Conservation (phyloP, 2,113 vertebrate genomes). For the Chaenocephalus aceratus region DNA sequence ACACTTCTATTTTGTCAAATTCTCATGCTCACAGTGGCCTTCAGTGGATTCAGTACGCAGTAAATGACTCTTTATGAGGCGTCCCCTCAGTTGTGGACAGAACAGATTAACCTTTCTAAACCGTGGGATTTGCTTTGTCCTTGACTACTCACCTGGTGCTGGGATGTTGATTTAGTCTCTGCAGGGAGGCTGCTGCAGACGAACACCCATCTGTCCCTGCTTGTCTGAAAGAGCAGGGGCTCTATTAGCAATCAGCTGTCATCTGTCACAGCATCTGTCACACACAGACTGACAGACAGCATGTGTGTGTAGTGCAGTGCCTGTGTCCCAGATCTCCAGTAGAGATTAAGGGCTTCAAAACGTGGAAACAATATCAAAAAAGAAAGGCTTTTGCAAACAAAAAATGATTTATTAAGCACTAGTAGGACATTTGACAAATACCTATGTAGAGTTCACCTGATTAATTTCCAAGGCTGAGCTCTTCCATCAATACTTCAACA, state of each 20-base stretch:
- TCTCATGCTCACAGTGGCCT: background rate
- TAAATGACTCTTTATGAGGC: background rate
- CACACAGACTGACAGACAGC: slow-evolving; percentile 8
- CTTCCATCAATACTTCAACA: background rate
- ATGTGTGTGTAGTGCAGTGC: background rate
- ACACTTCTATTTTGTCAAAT: background rate
- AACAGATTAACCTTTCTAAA: background rate
- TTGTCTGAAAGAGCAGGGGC: slow-evolving; percentile 31
- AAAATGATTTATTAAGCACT: background rate
- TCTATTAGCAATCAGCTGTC: slow-evolving; percentile 48
- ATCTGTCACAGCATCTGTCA: slow-evolving; percentile 51
- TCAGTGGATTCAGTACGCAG: background rate
- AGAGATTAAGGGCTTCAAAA: background rate
- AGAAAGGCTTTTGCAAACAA: background rate
- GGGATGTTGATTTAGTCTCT: background rate
- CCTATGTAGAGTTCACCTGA: background rate
- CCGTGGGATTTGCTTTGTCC: background rate
- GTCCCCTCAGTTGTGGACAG: background rate
- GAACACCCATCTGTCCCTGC: slow-evolving; percentile 40
- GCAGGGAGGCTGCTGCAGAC: slow-evolving; percentile 15
- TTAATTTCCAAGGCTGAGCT: background rate
- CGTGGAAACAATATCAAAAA: no score
- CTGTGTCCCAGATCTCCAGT: background rate
- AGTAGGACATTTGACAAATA: no score
- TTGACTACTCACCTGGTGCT: background rate